Evolutionary conservation across 2,888 invertebrate species (phyloP), one percentile per base, ranked within the genome.

Genomic region (Amblyjoppa proteus): DNA sequence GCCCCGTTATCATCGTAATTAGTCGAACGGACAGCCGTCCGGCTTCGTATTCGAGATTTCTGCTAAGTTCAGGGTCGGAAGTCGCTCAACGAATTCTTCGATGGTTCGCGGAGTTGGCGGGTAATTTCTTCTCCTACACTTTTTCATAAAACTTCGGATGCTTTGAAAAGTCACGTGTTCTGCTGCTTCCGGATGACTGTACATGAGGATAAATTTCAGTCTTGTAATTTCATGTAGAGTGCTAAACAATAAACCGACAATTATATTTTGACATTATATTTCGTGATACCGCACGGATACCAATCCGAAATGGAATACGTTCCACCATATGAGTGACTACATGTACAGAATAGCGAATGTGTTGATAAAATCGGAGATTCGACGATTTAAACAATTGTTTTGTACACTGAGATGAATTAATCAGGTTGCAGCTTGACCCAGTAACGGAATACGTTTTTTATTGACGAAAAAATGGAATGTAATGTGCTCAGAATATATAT

Each of bases 31-130:
- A 7, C 11, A 69, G 49, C 5, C 69, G 69, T 49, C 69, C 69
- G n/a, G 49, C 28, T 7, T 69, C 69, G 49, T 69, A 69, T 28
- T 69, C 69, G 28, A 49, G 13, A 25, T 69, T 69, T 7, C 69
- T 25, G 5, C 28, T 25, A 13, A 28, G 69, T n/a, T 11, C 28
- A 5, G 49, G 49, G 49, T 49, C 49, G 0, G 69, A 28, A 69
- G 28, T 49, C 69, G 69, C 6, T 69, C 49, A 2, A 49, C 69
- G 69, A 69, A 69, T 49, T 69, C 69, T 28, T 28, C 13, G 25
- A 69, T 9, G 1, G 7, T 69, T 69, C 49, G 49, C 49, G 49
- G 69, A 28, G 28, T n/a, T 28, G 51, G 45, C 4, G 69, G 49
- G 5, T 49, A 69, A 7, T 34, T 41, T 3, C 25, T 20, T 28